phyloP scores from a whole-genome alignment of 2,797 vertebrate genomes.

The Miopithecus talapoin region DNA sequence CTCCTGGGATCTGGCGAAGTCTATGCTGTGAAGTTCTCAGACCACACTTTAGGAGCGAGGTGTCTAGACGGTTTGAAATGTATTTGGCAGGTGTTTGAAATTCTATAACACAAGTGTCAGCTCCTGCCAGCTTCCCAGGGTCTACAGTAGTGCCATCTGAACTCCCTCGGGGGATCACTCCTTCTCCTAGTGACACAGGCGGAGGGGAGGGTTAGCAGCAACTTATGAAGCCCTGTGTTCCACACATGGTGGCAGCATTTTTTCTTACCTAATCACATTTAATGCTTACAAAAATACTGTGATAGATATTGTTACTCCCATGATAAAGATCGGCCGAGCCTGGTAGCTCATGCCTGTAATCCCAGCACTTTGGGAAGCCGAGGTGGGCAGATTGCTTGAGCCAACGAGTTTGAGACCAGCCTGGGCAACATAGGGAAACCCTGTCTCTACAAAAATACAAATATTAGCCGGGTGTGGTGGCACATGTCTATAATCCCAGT shows the following conservation, averaged over 20 bases:
- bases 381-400: neutral
- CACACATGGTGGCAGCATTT: fast-evolving
- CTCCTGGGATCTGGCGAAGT: fast-evolving
- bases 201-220: fast-evolving
- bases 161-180: fast-evolving
- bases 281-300: neutral
- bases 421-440: neutral
- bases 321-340: neutral
- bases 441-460: neutral
- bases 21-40: neutral
- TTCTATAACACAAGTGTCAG: fast-evolving
- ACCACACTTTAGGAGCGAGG: neutral
- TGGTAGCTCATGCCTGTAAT: neutral
- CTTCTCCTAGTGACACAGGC: neutral
- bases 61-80: fast-evolving
- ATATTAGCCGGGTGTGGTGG: neutral
- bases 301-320: neutral
- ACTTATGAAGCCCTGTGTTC: fast-evolving
- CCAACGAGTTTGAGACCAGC: neutral
- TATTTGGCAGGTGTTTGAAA: neutral
- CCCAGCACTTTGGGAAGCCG: neutral
- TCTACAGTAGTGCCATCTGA: fast-evolving
- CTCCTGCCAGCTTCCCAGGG: neutral
- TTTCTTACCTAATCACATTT: neutral
- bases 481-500: neutral